A percentile compares a stretch with the other conserved stretches of the same genome.
Evolutionary conservation across 2,113 vertebrate genomes (phyloP).

Genomic region (Corythaeola cristata): DNA sequence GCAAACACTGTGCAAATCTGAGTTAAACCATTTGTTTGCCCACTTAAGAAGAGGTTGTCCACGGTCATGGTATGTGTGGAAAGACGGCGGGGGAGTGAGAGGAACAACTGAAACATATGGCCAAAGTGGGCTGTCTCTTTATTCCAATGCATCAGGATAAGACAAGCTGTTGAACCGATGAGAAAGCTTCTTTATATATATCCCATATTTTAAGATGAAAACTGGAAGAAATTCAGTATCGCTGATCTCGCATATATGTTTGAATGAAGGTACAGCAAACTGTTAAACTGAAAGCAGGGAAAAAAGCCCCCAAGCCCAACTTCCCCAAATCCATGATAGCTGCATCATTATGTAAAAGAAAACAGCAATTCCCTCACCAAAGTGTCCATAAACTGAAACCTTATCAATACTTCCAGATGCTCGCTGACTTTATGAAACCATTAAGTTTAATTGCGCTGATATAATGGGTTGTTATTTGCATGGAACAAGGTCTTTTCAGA

Average conservation of each 20-base stretch:
- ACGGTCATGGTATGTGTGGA: constrained; percentile 57
- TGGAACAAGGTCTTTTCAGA: neutral
- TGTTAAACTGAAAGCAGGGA: neutral
- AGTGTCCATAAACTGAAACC: constrained; percentile 18
- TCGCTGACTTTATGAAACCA: constrained; percentile 20
- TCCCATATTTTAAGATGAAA: constrained; percentile 27
- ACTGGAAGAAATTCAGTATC: constrained; percentile 27
- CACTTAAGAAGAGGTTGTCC: constrained; percentile 66
- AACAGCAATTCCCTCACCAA: neutral
- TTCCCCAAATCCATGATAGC: neutral
- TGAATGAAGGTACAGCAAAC: neutral
- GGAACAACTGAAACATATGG: constrained; percentile 70
- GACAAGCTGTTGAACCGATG: constrained; percentile 64
- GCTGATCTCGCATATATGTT: neutral
- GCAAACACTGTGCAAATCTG: constrained; percentile 42
- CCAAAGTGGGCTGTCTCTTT: constrained; percentile 51
- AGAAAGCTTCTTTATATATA: constrained; percentile 33
- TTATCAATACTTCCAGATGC: constrained; percentile 51
- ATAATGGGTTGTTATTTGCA: neutral
- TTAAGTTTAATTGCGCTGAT: constrained; percentile 11
- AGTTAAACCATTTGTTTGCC: constrained; percentile 67
- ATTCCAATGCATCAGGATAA: constrained; percentile 50
- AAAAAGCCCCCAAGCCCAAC: neutral
- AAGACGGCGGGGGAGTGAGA: constrained; percentile 67
- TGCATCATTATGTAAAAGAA: neutral